Percentiles rank a stretch among this genome's conserved stretches.
These are phyloP conservation scores for Clavelina lepadiformis DNA, from an alignment of 23 tunicate species.

Conservation along the genomic window DNA sequence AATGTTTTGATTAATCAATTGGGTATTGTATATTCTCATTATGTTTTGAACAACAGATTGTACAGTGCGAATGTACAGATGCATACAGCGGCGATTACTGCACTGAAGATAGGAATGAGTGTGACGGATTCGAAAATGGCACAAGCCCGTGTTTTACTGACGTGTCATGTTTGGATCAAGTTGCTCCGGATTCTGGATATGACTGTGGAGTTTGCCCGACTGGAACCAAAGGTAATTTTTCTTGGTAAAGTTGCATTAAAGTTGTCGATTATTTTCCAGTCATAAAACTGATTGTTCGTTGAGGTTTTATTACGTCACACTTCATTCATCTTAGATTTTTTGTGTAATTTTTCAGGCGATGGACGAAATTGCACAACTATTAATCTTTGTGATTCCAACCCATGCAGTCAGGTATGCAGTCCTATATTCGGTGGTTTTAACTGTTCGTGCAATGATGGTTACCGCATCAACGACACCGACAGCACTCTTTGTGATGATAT, in stretches of 20 bases:
- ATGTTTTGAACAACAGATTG: constrained; percentile 11
- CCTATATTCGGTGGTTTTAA: neutral
- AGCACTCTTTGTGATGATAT: constrained; percentile 4
- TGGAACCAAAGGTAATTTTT: constrained; percentile 14
- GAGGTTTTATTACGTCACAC: no score
- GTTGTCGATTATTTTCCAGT: no score
- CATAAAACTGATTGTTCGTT: no score
- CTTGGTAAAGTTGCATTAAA: no score
- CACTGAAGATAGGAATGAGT: constrained; percentile 19
- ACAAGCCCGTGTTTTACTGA: constrained; percentile 8
- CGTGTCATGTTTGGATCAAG: constrained; percentile 7
- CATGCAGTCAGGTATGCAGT: constrained; percentile 18
- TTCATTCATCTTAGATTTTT: no score
- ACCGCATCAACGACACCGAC: neutral
- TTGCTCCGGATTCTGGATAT: constrained; percentile 16
- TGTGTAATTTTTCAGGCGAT: no score
- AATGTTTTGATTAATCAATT: no score
- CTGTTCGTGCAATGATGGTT: constrained; percentile 15
- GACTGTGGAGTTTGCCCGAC: constrained; percentile 13
- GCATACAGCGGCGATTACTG: constrained; percentile 12
- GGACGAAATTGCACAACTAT: constrained; percentile 7
- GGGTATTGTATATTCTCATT: no score
- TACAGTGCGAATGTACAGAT: constrained; percentile 15
- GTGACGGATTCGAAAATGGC: neutral
- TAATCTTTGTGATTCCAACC: constrained; percentile 7